phyloP scores from a whole-genome alignment of 2,888 invertebrate species.

The Cetonia aurata region DNA sequence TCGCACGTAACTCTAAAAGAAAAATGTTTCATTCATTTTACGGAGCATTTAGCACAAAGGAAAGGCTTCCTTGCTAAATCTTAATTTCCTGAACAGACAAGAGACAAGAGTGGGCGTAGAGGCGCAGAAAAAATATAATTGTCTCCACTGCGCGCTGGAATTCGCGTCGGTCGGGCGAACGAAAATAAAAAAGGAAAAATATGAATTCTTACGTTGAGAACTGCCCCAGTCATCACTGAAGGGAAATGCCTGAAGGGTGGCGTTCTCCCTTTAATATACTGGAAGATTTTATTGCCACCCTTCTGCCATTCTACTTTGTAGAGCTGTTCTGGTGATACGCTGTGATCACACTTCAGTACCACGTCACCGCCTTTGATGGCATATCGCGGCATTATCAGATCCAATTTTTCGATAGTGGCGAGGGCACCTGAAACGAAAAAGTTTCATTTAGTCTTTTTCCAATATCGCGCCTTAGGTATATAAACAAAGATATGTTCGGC shows the following conservation, averaged over 20 bases:
- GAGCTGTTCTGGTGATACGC: constrained; percentile 78
- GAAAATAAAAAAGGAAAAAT: constrained; percentile 26
- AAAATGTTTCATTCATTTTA: constrained; percentile 9
- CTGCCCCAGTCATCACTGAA: constrained; percentile 73
- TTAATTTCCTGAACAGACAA: constrained; percentile 22
- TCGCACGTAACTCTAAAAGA: not conserved
- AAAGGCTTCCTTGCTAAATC: constrained; percentile 4
- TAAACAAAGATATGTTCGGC: constrained; percentile 34
- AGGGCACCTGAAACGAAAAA: constrained; percentile 46
- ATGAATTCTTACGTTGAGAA: constrained; percentile 77
- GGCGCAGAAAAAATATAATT: constrained; percentile 6
- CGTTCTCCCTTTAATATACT: constrained; percentile 82
- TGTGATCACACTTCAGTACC: constrained; percentile 80
- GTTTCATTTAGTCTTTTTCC: constrained; percentile 34
- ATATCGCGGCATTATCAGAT: constrained; percentile 71
- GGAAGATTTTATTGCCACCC: constrained; percentile 81
- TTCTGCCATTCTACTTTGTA: constrained; percentile 85
- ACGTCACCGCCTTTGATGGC: constrained; percentile 80
- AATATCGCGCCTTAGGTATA: constrained; percentile 19
- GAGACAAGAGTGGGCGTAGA: not conserved
- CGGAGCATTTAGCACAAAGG: constrained; percentile 2
- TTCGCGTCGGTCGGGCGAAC: not conserved
- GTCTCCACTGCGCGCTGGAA: not conserved
- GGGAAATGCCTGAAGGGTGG: constrained; percentile 79
- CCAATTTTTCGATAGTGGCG: constrained; percentile 63